Evolutionary conservation across 1,140 invertebrate genomes (phyloP), one percentile per base, ranked within the genome.

Genomic region (Saccostrea glomerata): DNA sequence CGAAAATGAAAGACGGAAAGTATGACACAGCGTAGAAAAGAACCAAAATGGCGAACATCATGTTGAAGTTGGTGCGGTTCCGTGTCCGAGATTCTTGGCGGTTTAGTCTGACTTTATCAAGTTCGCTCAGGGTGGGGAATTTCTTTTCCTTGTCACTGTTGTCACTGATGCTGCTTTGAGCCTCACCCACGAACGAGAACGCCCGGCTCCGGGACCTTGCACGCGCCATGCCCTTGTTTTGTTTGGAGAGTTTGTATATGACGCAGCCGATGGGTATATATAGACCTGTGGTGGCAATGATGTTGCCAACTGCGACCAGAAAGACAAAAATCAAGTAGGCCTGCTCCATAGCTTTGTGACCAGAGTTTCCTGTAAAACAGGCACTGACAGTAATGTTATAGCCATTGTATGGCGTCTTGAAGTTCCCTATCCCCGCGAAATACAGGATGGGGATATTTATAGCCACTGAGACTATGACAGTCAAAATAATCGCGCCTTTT

Each of bases 21-120:
- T 77, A 77, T 3, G 70, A 77, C 70, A 77, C 70, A 13, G 70
- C 70, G 30, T 77, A 77, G 25, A 77, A 77, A 7, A 77, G 70
- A 77, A 77, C 70, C 25, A 77, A 77, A 77, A 77, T 77, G 70
- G 70, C 70, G 70, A 77, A 77, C 70, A 77, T 77, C 70, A 36
- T 77, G 70, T 77, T 77, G 30, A 77, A 77, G 30, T 77, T 77
- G 23, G 70, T 77, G 70, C 70, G 70, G 70, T 77, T 77, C 23
- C 70, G 70, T 15, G 70, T 77, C 25, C 70, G 70, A 36, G 25
- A 77, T 77, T 77, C 70, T 12, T 77, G 70, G 11, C 70, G 70
- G 70, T 77, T 77, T 36, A 77, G 15, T 36, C 25, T 77, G 70
- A 77, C 70, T 30, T 77, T 77, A 11, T 77, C 70, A 9, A 77